phyloP scores from a whole-genome alignment of 2,888 invertebrate genomes.

The Agriopis aurantiaria region DNA sequence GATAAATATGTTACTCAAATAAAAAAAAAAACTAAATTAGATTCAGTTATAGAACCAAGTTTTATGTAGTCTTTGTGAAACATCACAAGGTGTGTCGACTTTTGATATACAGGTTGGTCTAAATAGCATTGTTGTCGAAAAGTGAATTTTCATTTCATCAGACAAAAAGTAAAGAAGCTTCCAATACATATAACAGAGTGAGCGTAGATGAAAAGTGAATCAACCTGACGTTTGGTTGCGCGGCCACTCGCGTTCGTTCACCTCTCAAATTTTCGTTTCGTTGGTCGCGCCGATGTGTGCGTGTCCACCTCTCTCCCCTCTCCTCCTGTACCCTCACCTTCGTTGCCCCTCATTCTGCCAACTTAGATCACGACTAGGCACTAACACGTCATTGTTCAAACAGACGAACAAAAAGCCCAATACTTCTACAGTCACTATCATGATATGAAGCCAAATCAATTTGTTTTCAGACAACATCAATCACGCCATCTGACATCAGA shows the following conservation, averaged over 20 bases:
- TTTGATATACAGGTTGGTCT: background rate
- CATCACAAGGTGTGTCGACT: too few relatives aligned
- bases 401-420: constrained; percentile 56
- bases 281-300: constrained; percentile 75
- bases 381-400: constrained; percentile 62
- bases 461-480: constrained; percentile 51
- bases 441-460: constrained; percentile 47
- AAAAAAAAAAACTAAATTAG: too few relatives aligned
- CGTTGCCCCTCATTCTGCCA: constrained; percentile 69
- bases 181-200: constrained; percentile 70
- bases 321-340: constrained; percentile 46
- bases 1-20: too few relatives aligned
- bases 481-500: constrained; percentile 45
- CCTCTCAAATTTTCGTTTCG: constrained; percentile 86
- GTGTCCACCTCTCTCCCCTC: constrained; percentile 56
- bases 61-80: too few relatives aligned
- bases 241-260: constrained; percentile 84
- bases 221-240: constrained; percentile 81
- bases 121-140: constrained; percentile 47
- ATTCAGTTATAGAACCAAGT: too few relatives aligned
- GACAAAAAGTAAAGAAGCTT: constrained; percentile 65
- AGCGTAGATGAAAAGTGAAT: constrained; percentile 85
- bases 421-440: constrained; percentile 36
- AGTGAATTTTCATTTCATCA: constrained; percentile 69
- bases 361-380: constrained; percentile 73